Base-by-base conservation (phyloP, 2,888 invertebrate species). In the Tolmerus cingulatus region DNA sequence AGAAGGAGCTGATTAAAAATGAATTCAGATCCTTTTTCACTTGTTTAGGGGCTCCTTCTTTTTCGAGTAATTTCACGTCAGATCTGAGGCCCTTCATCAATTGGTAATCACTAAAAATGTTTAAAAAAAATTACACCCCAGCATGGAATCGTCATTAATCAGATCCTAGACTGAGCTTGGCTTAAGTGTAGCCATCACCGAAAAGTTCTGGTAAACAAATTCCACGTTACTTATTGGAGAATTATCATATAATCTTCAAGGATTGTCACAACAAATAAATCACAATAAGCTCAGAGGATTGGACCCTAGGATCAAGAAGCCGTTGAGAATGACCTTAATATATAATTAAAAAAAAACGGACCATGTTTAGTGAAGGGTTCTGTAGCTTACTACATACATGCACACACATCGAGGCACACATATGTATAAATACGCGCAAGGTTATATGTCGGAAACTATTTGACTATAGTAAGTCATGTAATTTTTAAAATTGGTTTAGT, bases 201-300 rank as follows among this genome's bases (percentile, higher is more conserved):
- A 66, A 66, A 66, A 19, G 2, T 19, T 12, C 66, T 66, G 66
- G 66, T 66, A 43, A 78, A 78, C 78, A 37, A 43, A 23, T 23
- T 46, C 43, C 23, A 37, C 78, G 2, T 78, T 78, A 78, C 37
- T 40, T 23, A 78, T 43, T 78, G 19, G 19, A 37, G 78, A 19
- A 46, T 78, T 78, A 88, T 87, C 87, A 87, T 85, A 84, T 85
- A 84, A 88, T 88, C 76, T 87, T 86, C 37, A 46, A 66, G 81
- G 82, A 87, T 81, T 86, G 86, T 87, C 86, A 40, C 51, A 34
- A 51, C 40, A 85, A 74, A 85, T 85, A 85, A 85, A 85, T 85
- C 85, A 85, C 9, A 74, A 57, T 66, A 40, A 66, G 79, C 74
- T 43, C 74, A 81, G 12, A 66, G 27, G 66, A 12, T 66, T 66